Percentiles rank a stretch among this genome's conserved stretches.
phyloP scores from a whole-genome alignment of 2,797 vertebrate genomes.

The Lepilemur septentrionalis region DNA sequence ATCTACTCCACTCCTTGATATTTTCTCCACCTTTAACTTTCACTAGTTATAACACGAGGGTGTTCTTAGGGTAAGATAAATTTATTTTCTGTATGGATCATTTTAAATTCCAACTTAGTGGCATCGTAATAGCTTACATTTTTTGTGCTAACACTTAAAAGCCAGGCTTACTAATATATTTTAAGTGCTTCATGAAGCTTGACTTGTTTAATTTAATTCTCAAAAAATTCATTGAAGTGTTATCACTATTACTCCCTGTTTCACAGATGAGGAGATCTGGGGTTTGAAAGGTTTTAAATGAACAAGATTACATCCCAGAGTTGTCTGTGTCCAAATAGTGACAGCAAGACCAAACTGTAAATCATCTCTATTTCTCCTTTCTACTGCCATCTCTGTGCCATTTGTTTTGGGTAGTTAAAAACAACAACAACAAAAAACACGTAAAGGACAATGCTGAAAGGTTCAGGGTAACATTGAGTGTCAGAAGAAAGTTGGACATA shows the following conservation, averaged over 20 bases:
- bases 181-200: background rate
- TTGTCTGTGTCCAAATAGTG: background rate
- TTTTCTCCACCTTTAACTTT: background rate
- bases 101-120: background rate
- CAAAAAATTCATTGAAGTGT: background rate
- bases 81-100: background rate
- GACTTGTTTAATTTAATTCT: constrained; percentile 17
- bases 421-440: background rate
- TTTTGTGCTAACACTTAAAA: background rate
- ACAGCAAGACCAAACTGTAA: background rate
- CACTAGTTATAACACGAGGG: background rate
- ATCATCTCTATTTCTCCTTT: background rate
- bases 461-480: background rate
- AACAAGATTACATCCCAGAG: background rate
- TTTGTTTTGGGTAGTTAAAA: background rate
- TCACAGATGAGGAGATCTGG: background rate
- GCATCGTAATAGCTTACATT: background rate
- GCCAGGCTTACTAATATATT: background rate
- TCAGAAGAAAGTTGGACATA: background rate
- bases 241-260: background rate
- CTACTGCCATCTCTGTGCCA: background rate
- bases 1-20: background rate
- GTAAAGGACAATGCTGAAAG: background rate
- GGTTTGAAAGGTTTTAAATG: background rate
- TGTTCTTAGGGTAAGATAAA: background rate